Evolutionary conservation across 1,140 invertebrate genomes (phyloP).

Genomic region (Dolichoris vasculosae): DNA sequence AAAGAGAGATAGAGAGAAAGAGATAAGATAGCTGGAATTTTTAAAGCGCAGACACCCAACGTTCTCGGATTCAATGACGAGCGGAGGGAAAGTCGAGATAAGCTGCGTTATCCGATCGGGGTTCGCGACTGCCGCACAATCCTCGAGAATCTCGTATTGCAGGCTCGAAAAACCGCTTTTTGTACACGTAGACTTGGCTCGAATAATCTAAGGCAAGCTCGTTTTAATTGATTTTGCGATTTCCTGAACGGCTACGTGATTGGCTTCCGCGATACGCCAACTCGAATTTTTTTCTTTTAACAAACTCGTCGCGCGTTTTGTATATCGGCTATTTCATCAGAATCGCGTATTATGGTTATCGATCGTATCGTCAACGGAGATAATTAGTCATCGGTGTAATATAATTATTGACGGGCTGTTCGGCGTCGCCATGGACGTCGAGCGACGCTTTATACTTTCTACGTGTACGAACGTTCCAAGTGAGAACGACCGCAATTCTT

Average conservation of each 20-base stretch:
- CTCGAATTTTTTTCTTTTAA: neutral
- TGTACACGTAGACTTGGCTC: neutral
- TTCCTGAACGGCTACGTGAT: neutral
- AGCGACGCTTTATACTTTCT: too few species aligned
- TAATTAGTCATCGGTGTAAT: neutral
- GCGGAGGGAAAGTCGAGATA: neutral
- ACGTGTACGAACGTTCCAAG: too few species aligned
- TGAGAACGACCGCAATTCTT: neutral
- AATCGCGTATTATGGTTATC: neutral
- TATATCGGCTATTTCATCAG: neutral
- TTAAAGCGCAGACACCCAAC: too few species aligned
- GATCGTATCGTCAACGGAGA: neutral
- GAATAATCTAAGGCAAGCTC: neutral
- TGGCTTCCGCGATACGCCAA: neutral
- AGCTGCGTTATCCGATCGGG: neutral
- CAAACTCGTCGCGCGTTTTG: too few species aligned
- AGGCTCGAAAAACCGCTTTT: too few species aligned
- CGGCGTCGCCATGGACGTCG: too few species aligned
- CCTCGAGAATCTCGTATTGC: too few species aligned
- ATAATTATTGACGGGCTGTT: too few species aligned
- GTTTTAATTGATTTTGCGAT: neutral
- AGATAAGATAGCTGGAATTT: slow-evolving; percentile 1
- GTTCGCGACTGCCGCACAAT: too few species aligned
- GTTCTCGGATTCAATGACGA: neutral
- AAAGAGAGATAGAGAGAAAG: neutral